These are phyloP conservation scores for Coregonus clupeaformis DNA, from an alignment of 2,113 vertebrate genomes.

Conservation along the genomic window DNA sequence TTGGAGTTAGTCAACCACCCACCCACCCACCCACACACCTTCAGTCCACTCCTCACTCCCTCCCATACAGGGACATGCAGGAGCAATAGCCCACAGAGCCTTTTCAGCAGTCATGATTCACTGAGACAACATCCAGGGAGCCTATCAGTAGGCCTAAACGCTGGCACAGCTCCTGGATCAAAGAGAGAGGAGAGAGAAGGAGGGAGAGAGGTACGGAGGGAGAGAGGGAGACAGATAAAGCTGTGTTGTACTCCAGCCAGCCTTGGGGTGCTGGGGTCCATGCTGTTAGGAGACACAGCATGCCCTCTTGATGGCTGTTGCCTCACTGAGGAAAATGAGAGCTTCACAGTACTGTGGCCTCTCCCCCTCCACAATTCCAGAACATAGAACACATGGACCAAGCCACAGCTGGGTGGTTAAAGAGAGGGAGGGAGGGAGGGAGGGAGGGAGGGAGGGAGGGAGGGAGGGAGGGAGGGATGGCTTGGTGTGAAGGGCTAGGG, in stretches of 20 bases:
- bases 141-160: neutral
- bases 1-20: neutral
- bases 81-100: neutral
- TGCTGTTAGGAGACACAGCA: conserved; percentile 6
- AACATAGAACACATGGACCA: neutral
- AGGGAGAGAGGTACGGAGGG: neutral
- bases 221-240: conserved; percentile 10
- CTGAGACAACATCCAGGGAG: neutral
- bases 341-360: neutral
- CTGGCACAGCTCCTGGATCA: conserved; percentile 8
- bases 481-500: neutral
- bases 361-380: neutral
- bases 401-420: neutral
- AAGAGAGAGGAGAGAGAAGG: neutral
- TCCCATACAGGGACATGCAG: neutral
- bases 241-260: conserved; percentile 5
- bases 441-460: too few species aligned
- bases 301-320: conserved; percentile 24
- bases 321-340: neutral
- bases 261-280: conserved; percentile 1
- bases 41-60: neutral
- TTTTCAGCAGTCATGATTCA: neutral
- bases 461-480: too few species aligned
- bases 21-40: neutral
- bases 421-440: neutral